Conservation (phyloP, 2,888 invertebrate species). For the Onthophagus sagittarius region DNA sequence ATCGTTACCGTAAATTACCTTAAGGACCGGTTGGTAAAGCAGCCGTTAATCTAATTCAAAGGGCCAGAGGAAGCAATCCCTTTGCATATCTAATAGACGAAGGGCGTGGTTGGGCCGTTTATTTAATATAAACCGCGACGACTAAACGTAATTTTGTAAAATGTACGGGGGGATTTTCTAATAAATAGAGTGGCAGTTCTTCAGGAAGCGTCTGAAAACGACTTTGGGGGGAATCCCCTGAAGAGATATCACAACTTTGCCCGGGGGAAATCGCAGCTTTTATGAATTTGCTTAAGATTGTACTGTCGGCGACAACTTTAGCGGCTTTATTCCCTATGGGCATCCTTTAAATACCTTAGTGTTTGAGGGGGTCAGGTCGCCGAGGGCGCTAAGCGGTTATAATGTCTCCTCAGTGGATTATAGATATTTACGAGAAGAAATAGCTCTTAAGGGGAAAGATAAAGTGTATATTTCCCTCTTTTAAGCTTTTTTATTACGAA, state of each 20-base stretch:
- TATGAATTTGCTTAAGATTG: slow-evolving; percentile 46
- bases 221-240: not conserved
- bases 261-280: slow-evolving; percentile 42
- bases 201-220: not conserved
- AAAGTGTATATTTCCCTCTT: no score
- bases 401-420: not conserved
- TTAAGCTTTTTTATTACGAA: no score
- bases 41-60: not conserved
- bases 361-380: not conserved
- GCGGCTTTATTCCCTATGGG: slow-evolving; percentile 35
- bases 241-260: slow-evolving; percentile 35
- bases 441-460: not conserved
- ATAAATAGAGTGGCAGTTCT: not conserved
- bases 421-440: not conserved
- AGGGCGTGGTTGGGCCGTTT: not conserved
- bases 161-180: not conserved
- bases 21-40: not conserved
- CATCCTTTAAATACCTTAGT: not conserved
- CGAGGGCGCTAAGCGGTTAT: not conserved
- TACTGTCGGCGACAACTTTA: slow-evolving; percentile 39
- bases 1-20: not conserved
- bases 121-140: not conserved
- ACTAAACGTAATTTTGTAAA: not conserved
- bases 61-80: not conserved
- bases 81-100: not conserved